Percentiles rank a stretch among this genome's conserved stretches.
Evolutionary conservation across 2,797 vertebrate species (phyloP).

Genomic region (Pelochelys cantorii): DNA sequence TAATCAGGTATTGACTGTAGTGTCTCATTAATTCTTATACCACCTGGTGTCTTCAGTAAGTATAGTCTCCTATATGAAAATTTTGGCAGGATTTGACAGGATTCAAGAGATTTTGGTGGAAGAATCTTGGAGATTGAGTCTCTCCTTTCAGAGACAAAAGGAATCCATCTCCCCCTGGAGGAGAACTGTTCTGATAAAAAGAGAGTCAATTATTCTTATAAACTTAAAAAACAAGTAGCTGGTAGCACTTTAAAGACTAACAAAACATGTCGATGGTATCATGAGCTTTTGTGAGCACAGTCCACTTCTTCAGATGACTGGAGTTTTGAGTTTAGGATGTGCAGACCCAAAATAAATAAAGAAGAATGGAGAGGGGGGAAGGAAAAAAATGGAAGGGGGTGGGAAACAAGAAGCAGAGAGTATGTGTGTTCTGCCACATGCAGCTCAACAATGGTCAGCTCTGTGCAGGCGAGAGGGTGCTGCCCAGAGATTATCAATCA

Average conservation of each 20-base stretch:
- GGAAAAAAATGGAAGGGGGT: no score
- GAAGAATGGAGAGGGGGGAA: no score
- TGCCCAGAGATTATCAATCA: neutral
- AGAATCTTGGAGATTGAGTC: neutral
- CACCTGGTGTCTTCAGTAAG: neutral
- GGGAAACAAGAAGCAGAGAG: no score
- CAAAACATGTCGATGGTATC: no score
- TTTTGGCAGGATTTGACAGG: neutral
- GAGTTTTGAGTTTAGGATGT: no score
- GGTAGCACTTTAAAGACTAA: no score
- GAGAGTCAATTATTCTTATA: neutral
- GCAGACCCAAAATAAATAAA: no score
- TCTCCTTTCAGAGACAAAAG: neutral
- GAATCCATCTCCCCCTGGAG: no score
- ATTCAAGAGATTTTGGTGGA: neutral
- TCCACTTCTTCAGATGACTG: no score
- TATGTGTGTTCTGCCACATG: neutral
- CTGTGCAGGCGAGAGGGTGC: no score
- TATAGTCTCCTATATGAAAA: neutral
- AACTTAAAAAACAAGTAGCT: no score
- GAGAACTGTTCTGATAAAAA: neutral
- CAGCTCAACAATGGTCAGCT: neutral
- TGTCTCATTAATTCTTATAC: neutral
- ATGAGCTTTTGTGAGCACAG: no score
- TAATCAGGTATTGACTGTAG: neutral